phyloP scores from a whole-genome alignment of 2,797 vertebrate genomes.

The Centroberyx gerrardi region DNA sequence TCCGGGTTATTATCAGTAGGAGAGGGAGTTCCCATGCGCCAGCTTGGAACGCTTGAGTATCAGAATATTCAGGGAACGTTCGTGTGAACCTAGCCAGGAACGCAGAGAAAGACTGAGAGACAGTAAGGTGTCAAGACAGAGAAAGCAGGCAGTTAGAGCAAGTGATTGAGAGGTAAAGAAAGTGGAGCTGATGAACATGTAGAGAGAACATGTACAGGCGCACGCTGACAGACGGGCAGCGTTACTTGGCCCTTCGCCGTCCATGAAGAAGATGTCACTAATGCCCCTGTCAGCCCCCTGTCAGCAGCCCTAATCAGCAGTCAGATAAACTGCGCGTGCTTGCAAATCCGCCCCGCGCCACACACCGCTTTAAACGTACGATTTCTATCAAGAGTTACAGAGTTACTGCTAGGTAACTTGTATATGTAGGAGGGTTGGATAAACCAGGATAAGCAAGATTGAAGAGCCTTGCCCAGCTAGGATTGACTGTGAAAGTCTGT shows the following conservation, averaged over 20 bases:
- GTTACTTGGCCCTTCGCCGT: constrained; percentile 50
- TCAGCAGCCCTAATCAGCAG: constrained; percentile 73
- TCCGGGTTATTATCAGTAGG: too few relatives aligned
- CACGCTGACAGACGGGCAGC: constrained; percentile 46
- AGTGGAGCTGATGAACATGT: constrained; percentile 59
- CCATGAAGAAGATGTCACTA: constrained; percentile 76
- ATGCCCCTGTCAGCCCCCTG: constrained; percentile 68
- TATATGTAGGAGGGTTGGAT: constrained; percentile 27
- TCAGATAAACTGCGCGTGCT: constrained; percentile 72
- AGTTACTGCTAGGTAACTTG: constrained; percentile 36
- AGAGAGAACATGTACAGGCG: constrained; percentile 37
- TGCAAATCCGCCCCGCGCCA: constrained; percentile 36
- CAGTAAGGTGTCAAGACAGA: not conserved
- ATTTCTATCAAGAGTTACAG: constrained; percentile 52
- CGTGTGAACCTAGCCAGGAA: too few relatives aligned
- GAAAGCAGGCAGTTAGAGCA: not conserved
- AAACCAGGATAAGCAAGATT: constrained; percentile 51
- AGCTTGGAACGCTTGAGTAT: too few relatives aligned
- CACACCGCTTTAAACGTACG: constrained; percentile 54
- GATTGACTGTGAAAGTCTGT: constrained; percentile 29
- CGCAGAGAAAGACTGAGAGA: not conserved
- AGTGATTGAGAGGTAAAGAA: constrained; percentile 30
- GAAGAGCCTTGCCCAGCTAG: constrained; percentile 33
- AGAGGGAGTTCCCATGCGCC: too few relatives aligned
- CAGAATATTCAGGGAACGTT: too few relatives aligned